Conservation (phyloP, 2,888 invertebrate genomes). For the Noctua janthe region DNA sequence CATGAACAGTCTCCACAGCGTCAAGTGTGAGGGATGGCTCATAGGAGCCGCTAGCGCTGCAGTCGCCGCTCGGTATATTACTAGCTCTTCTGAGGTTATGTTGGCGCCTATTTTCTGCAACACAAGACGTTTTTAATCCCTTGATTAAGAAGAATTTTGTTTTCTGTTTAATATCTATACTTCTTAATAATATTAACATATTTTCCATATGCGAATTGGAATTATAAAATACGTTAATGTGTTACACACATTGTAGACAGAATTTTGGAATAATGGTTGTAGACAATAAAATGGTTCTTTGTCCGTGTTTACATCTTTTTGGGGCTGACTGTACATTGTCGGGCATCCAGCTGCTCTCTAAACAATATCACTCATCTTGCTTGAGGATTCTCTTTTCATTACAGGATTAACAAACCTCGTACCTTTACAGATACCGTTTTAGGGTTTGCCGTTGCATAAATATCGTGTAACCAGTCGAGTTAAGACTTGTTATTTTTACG, state of each 20-base stretch:
- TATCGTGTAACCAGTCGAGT: neutral
- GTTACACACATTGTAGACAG: no score
- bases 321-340: no score
- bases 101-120: conserved; percentile 77
- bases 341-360: no score
- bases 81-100: conserved; percentile 78
- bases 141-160: neutral
- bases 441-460: neutral
- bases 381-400: no score
- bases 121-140: neutral
- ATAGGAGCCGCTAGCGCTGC: conserved; percentile 76
- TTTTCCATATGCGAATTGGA: neutral
- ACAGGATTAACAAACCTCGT: no score
- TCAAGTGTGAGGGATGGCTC: conserved; percentile 79
- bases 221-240: neutral
- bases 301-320: no score
- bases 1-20: conserved; percentile 83
- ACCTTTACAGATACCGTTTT: neutral
- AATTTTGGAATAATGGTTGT: no score
- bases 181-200: neutral
- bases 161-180: neutral
- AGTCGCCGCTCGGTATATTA: conserved; percentile 77
- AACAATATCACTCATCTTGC: no score
- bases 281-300: no score
- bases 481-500: neutral